Conservation (phyloP, 2,797 vertebrate species). For the Vipera ursinii region DNA sequence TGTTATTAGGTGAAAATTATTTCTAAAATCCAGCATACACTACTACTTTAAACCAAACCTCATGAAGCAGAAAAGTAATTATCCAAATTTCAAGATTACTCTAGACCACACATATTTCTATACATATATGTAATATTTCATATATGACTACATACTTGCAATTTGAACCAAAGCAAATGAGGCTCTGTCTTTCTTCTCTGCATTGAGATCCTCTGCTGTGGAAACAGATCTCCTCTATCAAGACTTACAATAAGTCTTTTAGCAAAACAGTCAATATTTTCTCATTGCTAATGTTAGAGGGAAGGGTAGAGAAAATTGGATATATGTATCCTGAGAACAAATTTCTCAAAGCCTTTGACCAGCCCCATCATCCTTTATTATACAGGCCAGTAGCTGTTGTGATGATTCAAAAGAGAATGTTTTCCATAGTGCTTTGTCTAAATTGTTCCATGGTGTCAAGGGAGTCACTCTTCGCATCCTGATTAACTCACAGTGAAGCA, state of each 20-base stretch:
- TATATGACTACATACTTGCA: background rate
- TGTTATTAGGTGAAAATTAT: background rate
- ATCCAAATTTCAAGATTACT: background rate
- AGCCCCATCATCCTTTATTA: background rate
- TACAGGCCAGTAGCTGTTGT: background rate
- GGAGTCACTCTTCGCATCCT: slow-evolving; percentile 13
- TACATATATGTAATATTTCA: background rate
- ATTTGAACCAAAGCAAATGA: background rate
- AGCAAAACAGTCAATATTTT: background rate
- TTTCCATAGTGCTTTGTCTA: background rate
- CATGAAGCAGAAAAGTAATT: background rate
- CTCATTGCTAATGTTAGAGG: background rate
- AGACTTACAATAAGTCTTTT: background rate
- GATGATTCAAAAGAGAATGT: background rate
- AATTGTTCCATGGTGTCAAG: background rate
- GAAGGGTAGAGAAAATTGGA: background rate
- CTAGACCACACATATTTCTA: background rate
- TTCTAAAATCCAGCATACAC: background rate
- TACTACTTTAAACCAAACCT: background rate
- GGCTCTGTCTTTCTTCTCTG: background rate
- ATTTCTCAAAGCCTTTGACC: background rate
- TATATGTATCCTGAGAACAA: background rate
- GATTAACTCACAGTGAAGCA: slow-evolving; percentile 24
- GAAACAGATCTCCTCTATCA: background rate
- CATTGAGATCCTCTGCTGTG: background rate